Conservation (phyloP, 2,797 vertebrate genomes). For the Myripristis jacobus region DNA sequence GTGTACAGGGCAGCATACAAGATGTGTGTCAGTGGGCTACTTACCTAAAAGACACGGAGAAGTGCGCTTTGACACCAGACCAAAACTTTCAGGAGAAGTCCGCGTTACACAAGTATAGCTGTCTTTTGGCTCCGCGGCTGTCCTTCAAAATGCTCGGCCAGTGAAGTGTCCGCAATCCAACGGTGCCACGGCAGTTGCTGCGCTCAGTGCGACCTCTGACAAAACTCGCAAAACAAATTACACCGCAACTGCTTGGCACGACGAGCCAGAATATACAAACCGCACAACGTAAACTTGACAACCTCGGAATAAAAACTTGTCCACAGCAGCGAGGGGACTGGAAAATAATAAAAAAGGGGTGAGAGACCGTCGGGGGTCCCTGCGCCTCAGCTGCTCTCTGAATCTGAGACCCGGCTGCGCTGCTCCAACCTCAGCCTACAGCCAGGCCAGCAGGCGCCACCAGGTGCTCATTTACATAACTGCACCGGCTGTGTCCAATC, state of each 20-base stretch:
- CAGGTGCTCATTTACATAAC: slow-evolving; percentile 90
- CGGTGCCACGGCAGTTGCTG: slow-evolving; percentile 31
- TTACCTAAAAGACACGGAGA: slow-evolving; percentile 75
- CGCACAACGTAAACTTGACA: slow-evolving; percentile 3
- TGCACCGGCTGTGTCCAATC: slow-evolving; percentile 83
- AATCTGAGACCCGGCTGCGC: slow-evolving; percentile 28
- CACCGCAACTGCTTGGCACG: slow-evolving; percentile 4
- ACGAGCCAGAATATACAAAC: not conserved
- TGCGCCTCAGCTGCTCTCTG: slow-evolving; percentile 9
- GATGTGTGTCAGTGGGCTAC: slow-evolving; percentile 52
- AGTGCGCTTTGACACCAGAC: slow-evolving; percentile 43
- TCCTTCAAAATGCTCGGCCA: slow-evolving; percentile 30
- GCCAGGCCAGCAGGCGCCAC: slow-evolving; percentile 77
- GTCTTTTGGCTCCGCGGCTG: not conserved
- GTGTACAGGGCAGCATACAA: slow-evolving; percentile 4
- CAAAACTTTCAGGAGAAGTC: slow-evolving; percentile 55
- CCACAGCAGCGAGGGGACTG: too few relatives aligned
- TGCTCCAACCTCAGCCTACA: slow-evolving; percentile 55
- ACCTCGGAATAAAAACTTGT: slow-evolving; percentile 4
- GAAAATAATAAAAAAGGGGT: not conserved
- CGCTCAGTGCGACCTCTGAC: slow-evolving; percentile 49
- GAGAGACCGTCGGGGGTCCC: not conserved
- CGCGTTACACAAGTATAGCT: not conserved
- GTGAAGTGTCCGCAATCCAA: slow-evolving; percentile 54
- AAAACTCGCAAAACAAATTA: slow-evolving; percentile 58